Percentiles rank a stretch among this genome's conserved stretches.
Evolutionary conservation across 2,113 vertebrate species (phyloP).

Genomic region (Pao palembangensis): DNA sequence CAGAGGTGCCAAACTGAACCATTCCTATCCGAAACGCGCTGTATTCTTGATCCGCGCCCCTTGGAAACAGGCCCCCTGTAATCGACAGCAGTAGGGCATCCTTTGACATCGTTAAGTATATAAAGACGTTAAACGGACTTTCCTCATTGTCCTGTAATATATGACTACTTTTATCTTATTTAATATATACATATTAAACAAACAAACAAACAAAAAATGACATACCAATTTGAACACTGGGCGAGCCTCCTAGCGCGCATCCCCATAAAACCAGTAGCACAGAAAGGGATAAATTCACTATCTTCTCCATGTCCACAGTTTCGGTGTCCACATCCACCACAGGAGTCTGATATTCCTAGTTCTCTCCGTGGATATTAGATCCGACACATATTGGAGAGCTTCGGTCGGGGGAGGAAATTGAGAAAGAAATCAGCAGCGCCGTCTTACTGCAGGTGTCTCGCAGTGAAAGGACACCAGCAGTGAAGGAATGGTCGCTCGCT

Average conservation of each 20-base stretch:
- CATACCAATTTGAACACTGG: conserved; percentile 96
- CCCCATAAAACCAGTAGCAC: conserved; percentile 87
- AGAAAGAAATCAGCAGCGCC: conserved; percentile 3
- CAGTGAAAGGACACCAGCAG: conserved; percentile 58
- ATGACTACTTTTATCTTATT: not conserved
- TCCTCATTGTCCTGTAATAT: not conserved
- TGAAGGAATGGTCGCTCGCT: conserved; percentile 67
- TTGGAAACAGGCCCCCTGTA: conserved; percentile 93
- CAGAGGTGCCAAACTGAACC: conserved; percentile 92
- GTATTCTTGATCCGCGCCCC: conserved; percentile 98
- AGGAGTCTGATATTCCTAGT: conserved; percentile 61
- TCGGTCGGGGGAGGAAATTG: not conserved
- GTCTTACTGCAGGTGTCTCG: conserved; percentile 53
- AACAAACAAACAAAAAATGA: conserved; percentile 25
- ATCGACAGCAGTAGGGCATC: conserved; percentile 28
- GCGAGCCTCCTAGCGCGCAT: conserved; percentile 85
- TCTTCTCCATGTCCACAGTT: conserved; percentile 91
- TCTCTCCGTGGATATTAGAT: conserved; percentile 75
- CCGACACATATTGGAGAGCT: conserved; percentile 75
- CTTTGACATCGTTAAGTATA: not conserved
- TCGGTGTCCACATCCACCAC: conserved; percentile 81
- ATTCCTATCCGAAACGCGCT: conserved; percentile 98
- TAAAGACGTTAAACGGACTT: not conserved
- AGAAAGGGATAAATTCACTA: conserved; percentile 86
- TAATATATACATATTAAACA: not conserved